Base-by-base conservation (phyloP, 2,797 vertebrate genomes). In the Melanotaenia trifasciata region DNA sequence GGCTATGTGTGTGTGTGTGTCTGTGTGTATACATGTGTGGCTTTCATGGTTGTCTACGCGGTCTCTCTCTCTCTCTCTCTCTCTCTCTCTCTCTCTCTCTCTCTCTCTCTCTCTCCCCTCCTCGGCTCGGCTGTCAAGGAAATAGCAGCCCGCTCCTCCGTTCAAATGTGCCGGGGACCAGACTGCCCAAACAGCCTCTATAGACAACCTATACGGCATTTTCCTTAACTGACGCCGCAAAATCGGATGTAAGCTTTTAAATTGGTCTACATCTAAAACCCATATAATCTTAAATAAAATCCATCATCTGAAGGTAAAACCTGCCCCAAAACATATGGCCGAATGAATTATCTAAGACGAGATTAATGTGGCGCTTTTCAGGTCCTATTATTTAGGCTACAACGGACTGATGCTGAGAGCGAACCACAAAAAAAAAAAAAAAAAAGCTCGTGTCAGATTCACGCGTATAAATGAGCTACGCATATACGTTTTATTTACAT, bases 101-200 rank as follows among this genome's bases (percentile, higher is more conserved):
- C 38, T 40, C 38, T 16, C 7, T 47, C 16, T 4, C 14, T 9
- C 36, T 12, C 35, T 36, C 36, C 56, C 65, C 70, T 69, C 79
- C 57, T 63, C 35, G 43, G 47, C 40, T 71, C 72, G 78, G 74
- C 91, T 92, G 87, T 91, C 89, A 92, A 84, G 83, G 88, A 92
- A 91, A 90, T 86, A 85, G 76, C 87, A 87, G 82, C 75, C 81
- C 80, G 67, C 80, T 75, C 68, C 87, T 78, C 82, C 40, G 83
- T 81, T 83, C 79, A 57, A 84, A 73, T 71, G 87, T 80, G 82
- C 71, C 38, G 67, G 57, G 64, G 75, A 70, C 10, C 65, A 79
- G 79, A 53, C 82, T 64, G 67, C 56, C 22, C 20, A 62, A 64
- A 85, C 84, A 70, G 3, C 40, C 53, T 73, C 5, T 65, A n/a